phyloP scores from a whole-genome alignment of 2,797 vertebrate genomes.

The Tauraco hartlaubi region DNA sequence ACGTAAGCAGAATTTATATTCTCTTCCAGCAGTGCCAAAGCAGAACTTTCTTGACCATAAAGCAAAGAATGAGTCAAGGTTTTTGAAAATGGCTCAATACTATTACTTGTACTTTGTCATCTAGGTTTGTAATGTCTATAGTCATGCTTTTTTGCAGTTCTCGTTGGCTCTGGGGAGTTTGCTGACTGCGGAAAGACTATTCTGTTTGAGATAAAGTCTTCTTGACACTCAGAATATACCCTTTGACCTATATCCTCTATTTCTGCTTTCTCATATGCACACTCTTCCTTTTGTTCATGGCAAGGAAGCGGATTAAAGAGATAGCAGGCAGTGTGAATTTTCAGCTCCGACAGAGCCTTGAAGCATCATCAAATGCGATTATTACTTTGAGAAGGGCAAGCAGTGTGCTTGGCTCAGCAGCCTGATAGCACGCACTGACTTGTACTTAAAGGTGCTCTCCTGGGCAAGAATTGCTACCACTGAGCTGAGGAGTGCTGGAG shows the following conservation, averaged over 20 bases:
- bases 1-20: neutral
- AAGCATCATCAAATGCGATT: constrained; percentile 29
- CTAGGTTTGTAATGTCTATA: neutral
- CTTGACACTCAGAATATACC: constrained; percentile 14
- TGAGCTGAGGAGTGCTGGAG: neutral
- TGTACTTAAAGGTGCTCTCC: neutral
- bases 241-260: constrained; percentile 42
- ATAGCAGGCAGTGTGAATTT: constrained; percentile 9
- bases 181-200: constrained; percentile 36
- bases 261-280: constrained; percentile 22
- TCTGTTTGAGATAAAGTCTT: constrained; percentile 46
- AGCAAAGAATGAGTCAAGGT: neutral
- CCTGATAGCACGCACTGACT: neutral
- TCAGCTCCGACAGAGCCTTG: neutral
- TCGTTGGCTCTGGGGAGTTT: neutral
- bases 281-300: constrained; percentile 28
- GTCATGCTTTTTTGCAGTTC: neutral
- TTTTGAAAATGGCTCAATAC: neutral
- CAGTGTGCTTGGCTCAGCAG: neutral
- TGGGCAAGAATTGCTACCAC: neutral
- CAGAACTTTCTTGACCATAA: neutral
- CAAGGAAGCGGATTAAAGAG: constrained; percentile 34
- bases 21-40: neutral
- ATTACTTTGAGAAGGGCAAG: constrained; percentile 5
- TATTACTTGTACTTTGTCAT: neutral